Percentiles rank a stretch among this genome's conserved stretches.
Conservation (phyloP, 2,888 invertebrate genomes). For the Phaonia tiefii region DNA sequence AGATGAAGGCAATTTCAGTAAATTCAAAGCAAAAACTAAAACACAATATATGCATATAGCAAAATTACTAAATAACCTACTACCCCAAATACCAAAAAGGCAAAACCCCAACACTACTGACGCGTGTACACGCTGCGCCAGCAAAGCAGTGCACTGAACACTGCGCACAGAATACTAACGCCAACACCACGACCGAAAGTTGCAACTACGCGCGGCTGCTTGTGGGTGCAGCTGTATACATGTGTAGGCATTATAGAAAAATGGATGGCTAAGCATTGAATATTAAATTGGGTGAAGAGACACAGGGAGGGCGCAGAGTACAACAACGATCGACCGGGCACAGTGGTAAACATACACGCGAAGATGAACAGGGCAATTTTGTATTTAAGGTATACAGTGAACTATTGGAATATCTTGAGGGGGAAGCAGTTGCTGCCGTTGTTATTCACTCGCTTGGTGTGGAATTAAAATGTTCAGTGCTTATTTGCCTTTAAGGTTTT, state of each 20-base stretch:
- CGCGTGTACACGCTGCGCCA: no score
- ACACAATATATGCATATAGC: not conserved
- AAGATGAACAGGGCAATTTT: no score
- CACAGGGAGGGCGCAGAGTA: no score
- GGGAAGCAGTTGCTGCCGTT: not conserved
- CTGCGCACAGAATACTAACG: not conserved
- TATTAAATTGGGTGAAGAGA: no score
- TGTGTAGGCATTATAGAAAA: not conserved
- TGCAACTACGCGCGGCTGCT: not conserved
- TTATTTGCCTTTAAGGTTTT: not conserved
- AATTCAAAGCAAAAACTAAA: not conserved
- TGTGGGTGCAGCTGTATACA: constrained; percentile 20
- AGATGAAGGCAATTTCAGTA: constrained; percentile 26
- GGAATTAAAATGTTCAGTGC: not conserved
- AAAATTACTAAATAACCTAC: constrained; percentile 54
- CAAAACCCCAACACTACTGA: no score
- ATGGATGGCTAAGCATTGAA: no score
- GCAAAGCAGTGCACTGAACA: constrained; percentile 1
- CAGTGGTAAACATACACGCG: no score
- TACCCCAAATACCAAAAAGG: constrained; percentile 56
- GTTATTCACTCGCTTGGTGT: not conserved
- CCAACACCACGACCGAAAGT: not conserved
- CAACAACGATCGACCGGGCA: no score
- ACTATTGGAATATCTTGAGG: no score
- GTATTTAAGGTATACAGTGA: no score